phyloP scores from a whole-genome alignment of 1,140 invertebrate species.

The Dufourea novaeangliae region DNA sequence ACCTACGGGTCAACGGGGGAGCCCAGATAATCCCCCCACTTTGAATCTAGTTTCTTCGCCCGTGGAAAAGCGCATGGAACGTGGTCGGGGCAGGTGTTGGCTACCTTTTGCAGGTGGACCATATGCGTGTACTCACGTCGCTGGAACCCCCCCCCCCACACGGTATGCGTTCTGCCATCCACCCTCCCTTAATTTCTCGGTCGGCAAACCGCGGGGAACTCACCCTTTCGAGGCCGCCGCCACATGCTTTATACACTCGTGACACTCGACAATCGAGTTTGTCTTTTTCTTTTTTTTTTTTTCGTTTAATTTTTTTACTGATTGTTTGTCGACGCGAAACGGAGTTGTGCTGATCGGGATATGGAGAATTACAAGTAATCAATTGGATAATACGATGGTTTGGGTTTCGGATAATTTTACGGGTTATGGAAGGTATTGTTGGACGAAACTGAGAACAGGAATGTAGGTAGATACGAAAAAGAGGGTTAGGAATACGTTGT shows the following conservation, averaged over 20 bases:
- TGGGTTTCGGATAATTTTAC: no score
- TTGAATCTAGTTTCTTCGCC: constrained; percentile 63
- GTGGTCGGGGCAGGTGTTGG: constrained; percentile 76
- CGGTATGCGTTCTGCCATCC: no score
- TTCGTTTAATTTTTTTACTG: neutral
- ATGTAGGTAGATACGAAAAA: no score
- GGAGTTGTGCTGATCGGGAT: no score
- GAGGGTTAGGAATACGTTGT: no score
- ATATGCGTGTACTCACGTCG: constrained; percentile 58
- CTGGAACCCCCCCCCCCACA: no score
- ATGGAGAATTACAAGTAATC: no score
- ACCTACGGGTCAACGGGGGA: constrained; percentile 63
- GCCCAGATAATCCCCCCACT: constrained; percentile 50
- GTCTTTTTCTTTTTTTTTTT: neutral
- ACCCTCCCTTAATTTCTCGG: constrained; percentile 32
- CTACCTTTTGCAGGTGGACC: constrained; percentile 77
- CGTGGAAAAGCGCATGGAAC: constrained; percentile 57
- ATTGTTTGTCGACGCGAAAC: no score
- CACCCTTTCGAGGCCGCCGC: no score
- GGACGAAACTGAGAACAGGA: no score
- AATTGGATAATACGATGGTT: no score
- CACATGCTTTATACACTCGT: neutral
- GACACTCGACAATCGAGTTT: neutral
- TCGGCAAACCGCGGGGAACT: constrained; percentile 16
- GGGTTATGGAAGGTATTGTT: no score